phyloP scores from a whole-genome alignment of 1,140 invertebrate genomes.

The Cydia amplana region DNA sequence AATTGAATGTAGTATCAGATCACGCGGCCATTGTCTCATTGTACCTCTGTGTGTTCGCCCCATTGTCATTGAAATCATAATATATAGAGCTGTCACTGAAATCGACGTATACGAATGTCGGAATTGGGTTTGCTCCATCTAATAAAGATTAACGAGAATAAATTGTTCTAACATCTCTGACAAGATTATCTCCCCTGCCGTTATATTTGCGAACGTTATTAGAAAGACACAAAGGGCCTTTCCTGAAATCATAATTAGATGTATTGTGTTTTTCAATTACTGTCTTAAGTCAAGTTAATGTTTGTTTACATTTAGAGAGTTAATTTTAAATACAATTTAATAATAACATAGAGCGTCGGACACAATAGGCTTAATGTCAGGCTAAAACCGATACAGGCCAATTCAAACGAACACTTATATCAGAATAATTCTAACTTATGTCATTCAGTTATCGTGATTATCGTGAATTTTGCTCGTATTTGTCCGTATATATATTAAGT shows the following conservation, averaged over 20 bases:
- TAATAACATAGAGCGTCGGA: too few relatives aligned
- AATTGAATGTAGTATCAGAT: constrained; percentile 21
- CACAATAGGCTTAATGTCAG: too few relatives aligned
- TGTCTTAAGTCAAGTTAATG: not conserved
- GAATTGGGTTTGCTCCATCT: not conserved
- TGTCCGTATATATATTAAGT: too few relatives aligned
- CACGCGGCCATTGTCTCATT: constrained; percentile 16
- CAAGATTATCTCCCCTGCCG: constrained; percentile 18
- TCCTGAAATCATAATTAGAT: constrained; percentile 29
- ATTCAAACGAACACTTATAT: too few relatives aligned
- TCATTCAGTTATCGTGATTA: too few relatives aligned
- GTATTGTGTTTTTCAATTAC: constrained; percentile 19
- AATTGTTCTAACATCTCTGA: constrained; percentile 27
- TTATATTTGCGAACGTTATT: constrained; percentile 23
- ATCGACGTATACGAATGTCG: constrained; percentile 14
- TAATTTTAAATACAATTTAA: not conserved
- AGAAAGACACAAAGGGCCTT: constrained; percentile 12
- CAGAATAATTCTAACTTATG: too few relatives aligned
- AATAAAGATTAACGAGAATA: constrained; percentile 18
- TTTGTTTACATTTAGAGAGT: not conserved
- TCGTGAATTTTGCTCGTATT: too few relatives aligned
- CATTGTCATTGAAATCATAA: constrained; percentile 24
- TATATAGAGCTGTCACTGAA: constrained; percentile 8
- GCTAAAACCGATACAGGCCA: too few relatives aligned
- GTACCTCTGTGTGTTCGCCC: not conserved